Evolutionary conservation across 2,113 vertebrate species (phyloP).

Genomic region (Percopsis transmontana): DNA sequence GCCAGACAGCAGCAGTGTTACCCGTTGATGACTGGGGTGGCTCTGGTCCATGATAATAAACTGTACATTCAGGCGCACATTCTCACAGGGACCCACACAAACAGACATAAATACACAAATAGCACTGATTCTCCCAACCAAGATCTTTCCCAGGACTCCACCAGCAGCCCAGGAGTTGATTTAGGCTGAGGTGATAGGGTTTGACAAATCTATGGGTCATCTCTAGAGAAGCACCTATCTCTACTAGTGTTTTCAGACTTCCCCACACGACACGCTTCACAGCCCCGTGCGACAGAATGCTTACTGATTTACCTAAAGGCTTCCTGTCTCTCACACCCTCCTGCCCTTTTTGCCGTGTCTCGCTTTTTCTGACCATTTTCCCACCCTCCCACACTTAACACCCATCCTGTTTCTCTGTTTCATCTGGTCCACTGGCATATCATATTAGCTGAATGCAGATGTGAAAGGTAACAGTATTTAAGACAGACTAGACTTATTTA

Average conservation of each 20-base stretch:
- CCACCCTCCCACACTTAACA: conserved; percentile 40
- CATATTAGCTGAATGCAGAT: too few relatives aligned
- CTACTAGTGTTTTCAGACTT: conserved; percentile 5
- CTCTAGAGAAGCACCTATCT: conserved; percentile 6
- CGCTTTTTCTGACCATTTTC: conserved; percentile 25
- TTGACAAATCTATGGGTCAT: not conserved
- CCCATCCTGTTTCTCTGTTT: too few relatives aligned
- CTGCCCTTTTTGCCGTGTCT: not conserved
- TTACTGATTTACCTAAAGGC: conserved; percentile 61
- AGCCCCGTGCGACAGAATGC: conserved; percentile 44
- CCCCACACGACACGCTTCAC: conserved; percentile 55
- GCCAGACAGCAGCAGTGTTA: too few relatives aligned
- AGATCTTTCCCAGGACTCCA: conserved; percentile 60
- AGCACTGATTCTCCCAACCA: conserved; percentile 21
- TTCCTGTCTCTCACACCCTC: conserved; percentile 62
- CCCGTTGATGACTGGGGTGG: too few relatives aligned
- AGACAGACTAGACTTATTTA: too few relatives aligned
- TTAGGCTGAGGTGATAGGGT: not conserved
- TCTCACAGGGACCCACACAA: conserved; percentile 3
- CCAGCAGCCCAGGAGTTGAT: conserved; percentile 1
- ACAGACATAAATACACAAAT: conserved; percentile 11
- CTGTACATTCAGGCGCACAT: not conserved
- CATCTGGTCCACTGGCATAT: too few relatives aligned
- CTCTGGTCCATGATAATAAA: not conserved
- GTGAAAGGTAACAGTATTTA: too few relatives aligned